A percentile compares a stretch with the other conserved stretches of the same genome.
Evolutionary conservation across 2,888 invertebrate species (phyloP).

Genomic region (Tinea semifulvella): DNA sequence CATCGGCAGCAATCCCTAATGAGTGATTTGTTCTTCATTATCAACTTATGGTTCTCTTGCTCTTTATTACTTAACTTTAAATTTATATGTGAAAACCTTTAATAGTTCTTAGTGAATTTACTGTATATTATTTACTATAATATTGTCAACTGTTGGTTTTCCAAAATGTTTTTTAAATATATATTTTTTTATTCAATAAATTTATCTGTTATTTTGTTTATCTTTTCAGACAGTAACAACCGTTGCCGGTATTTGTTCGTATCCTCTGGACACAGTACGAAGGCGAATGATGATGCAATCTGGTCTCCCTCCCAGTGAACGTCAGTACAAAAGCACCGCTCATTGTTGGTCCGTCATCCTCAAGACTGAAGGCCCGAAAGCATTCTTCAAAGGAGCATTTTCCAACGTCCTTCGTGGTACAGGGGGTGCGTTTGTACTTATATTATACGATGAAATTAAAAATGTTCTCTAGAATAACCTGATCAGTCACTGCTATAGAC

Average conservation of each 20-base stretch:
- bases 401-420: conserved; percentile 93
- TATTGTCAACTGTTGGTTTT: no score
- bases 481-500: no score
- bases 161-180: no score
- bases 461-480: conserved; percentile 52
- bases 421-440: conserved; percentile 90
- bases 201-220: no score
- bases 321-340: conserved; percentile 87
- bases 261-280: conserved; percentile 94
- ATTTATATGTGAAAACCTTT: no score
- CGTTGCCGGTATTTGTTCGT: conserved; percentile 89
- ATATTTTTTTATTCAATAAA: no score
- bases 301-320: conserved; percentile 77
- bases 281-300: conserved; percentile 99
- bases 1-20: no score
- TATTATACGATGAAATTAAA: conserved; percentile 89
- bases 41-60: no score
- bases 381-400: conserved; percentile 96
- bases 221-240: conserved; percentile 66
- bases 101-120: no score
- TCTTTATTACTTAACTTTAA: no score
- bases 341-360: conserved; percentile 89
- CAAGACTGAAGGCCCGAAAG: conserved; percentile 78
- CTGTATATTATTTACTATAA: no score
- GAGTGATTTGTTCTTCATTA: no score